A percentile compares a stretch with the other conserved stretches of the same genome.
Conservation (phyloP, 2,113 vertebrate genomes). For the Bos taurus region ARS-UCD2.0 NC_037356.1:2994501-2995000, state of each 20-base stretch:
- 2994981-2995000: not conserved
- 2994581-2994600: not conserved
- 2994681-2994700: not conserved
- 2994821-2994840: not conserved
- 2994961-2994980: not conserved
- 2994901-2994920: rapidly evolving
- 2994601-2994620: not conserved
- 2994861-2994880: not conserved
- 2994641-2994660: not conserved
- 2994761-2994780: not conserved
- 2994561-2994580: not conserved
- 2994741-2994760: not conserved
- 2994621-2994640: not conserved
- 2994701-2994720: not conserved
- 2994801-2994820: not conserved
- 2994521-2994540: rapidly evolving
- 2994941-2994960: not conserved
- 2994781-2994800: not conserved
- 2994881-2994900: not conserved
- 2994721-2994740: not conserved
- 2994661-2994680: not conserved
- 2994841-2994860: not conserved
- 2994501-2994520: not conserved
- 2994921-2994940: not conserved
- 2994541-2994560: not conserved